Base-by-base conservation (phyloP, 1,140 invertebrate genomes). In the Heliconius hewitsoni region DNA sequence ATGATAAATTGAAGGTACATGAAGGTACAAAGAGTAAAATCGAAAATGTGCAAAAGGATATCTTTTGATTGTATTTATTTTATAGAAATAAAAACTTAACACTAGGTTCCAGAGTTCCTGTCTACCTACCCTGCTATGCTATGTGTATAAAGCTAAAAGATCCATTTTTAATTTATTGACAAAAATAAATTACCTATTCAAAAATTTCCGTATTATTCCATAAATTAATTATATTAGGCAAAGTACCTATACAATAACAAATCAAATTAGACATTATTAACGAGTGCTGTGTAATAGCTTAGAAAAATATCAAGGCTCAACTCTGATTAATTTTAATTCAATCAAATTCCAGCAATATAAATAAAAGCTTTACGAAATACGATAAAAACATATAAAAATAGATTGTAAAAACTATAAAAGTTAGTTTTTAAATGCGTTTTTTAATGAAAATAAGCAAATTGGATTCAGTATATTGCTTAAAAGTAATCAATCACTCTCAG, bases 401-500 rank as follows among this genome's bases (percentile, higher is more conserved):
- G 39, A 42, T 70, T 70, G 39, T n/a, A 27, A 70, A 46, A 76
- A 46, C 60, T 76, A 13, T 66, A 70, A 76, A 50, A 71, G 19
- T 76, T 42, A 46, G 60, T 76, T 76, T 50, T 70, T 34, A 76
- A 71, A 76, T 60, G 39, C 11, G 39, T 70, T 76, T 76, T 66
- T 70, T 13, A 70, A 70, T 46, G 52, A 70, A 60, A 78, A 77
- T 73, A 76, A 73, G 66, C 74, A 66, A 80, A 76, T 80, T 76
- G 73, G 71, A 72, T 73, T 75, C 70, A 71, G 78, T 57, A 52
- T 66, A 73, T 80, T 80, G 77, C 74, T 55, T 55, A 82, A 82
- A 79, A 19, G 52, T 82, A 82, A 82, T 82, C 50, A 27, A 82
- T 82, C 50, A 27, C 46, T 80, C 60, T 80, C 19, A 66, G 1